Evolutionary conservation across 2,888 invertebrate species (phyloP).

Genomic region (Caenorhabditis drosophilae): DNA sequence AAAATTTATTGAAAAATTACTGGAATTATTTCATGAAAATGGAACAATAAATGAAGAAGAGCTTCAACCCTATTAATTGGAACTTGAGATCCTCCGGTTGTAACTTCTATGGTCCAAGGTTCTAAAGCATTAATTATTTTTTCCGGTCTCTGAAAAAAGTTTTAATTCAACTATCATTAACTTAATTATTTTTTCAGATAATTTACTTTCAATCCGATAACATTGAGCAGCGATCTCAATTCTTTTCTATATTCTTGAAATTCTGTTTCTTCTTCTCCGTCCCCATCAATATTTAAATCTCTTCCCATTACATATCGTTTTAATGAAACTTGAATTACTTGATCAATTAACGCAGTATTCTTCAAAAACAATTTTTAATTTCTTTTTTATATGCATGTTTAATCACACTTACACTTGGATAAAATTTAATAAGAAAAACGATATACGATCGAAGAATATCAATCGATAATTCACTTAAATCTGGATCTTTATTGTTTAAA

Average conservation of each 20-base stretch:
- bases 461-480: constrained; percentile 36
- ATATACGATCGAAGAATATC: constrained; percentile 38
- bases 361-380: constrained; percentile 6
- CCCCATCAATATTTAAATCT: constrained; percentile 50
- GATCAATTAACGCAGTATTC: constrained; percentile 23
- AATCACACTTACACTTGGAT: constrained; percentile 12
- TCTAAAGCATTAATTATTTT: constrained; percentile 46
- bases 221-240: constrained; percentile 39
- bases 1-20: constrained; percentile 14
- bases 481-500: constrained; percentile 42
- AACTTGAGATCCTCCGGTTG: constrained; percentile 15
- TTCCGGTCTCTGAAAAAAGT: constrained; percentile 34
- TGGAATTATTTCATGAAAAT: constrained; percentile 52
- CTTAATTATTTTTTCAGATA: not conserved
- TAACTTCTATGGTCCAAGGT: constrained; percentile 30
- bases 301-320: constrained; percentile 40
- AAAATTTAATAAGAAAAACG: constrained; percentile 22
- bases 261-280: constrained; percentile 55
- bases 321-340: constrained; percentile 33
- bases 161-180: not conserved
- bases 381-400: not conserved
- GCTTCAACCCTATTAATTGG: constrained; percentile 42
- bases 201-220: constrained; percentile 42
- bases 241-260: constrained; percentile 53
- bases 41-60: constrained; percentile 43